Conservation (phyloP, 2,113 vertebrate genomes). For the Damaliscus lunatus region DNA sequence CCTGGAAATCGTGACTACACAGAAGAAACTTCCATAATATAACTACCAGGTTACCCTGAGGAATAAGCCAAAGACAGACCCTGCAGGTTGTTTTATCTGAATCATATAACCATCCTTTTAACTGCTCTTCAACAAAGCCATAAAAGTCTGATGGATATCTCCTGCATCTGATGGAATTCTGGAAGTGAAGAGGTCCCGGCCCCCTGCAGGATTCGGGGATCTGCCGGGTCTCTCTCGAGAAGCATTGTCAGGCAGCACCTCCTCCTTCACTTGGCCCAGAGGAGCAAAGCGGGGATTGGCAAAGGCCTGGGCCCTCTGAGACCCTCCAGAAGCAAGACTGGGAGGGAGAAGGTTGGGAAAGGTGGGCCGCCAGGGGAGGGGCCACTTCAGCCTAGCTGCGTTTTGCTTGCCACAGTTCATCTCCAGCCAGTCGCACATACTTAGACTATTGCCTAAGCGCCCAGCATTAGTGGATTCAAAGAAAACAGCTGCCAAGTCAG, state of each 20-base stretch:
- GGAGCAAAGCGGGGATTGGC: not conserved
- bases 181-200: fast-evolving
- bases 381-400: not conserved
- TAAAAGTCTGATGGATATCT: too few relatives aligned
- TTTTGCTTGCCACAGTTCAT: not conserved
- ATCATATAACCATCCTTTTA: not conserved
- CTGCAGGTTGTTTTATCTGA: not conserved
- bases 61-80: not conserved
- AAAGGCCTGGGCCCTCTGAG: not conserved
- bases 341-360: fast-evolving
- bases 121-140: not conserved
- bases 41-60: fast-evolving
- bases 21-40: too few relatives aligned
- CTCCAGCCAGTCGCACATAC: not conserved
- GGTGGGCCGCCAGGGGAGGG: fast-evolving
- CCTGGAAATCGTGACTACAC: not conserved
- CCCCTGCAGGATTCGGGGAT: not conserved
- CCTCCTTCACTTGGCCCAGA: not conserved
- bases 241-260: not conserved
- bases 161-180: not conserved
- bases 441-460: fast-evolving
- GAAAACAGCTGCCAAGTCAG: slow-evolving; percentile 26
- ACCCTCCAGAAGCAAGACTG: not conserved
- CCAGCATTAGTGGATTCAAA: not conserved
- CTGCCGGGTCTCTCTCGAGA: too few relatives aligned